These are phyloP conservation scores for Calliphora vomitoria DNA, from an alignment of 2,888 invertebrate genomes.

Conservation along the genomic window DNA sequence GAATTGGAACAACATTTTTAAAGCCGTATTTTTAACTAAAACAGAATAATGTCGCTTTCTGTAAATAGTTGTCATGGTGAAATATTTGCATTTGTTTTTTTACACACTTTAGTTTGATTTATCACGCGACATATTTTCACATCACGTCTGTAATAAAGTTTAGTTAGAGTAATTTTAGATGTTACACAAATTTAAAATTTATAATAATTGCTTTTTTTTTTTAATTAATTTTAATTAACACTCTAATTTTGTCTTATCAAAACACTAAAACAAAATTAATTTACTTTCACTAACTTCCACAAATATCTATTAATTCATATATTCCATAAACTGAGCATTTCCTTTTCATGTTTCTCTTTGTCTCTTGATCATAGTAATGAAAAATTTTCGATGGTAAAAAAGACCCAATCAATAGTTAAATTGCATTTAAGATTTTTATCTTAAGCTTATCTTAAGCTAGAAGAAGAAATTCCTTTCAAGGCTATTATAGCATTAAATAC, in stretches of 20 bases:
- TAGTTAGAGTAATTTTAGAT: too few species aligned
- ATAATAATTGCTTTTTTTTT: too few species aligned
- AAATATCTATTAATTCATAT: neutral
- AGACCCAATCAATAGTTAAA: conserved; percentile 39
- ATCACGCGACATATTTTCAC: too few species aligned
- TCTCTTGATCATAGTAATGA: conserved; percentile 37
- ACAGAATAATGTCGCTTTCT: too few species aligned
- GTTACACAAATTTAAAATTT: too few species aligned
- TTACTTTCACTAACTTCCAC: conserved; percentile 9
- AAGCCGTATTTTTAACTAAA: too few species aligned
- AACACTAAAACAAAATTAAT: neutral
- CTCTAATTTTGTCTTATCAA: neutral
- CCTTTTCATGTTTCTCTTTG: conserved; percentile 7
- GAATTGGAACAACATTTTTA: too few species aligned
- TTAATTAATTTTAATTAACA: fast-evolving
- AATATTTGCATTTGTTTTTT: too few species aligned
- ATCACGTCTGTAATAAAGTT: too few species aligned
- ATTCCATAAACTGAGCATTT: neutral
- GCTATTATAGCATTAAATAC: conserved; percentile 67
- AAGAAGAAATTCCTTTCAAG: conserved; percentile 69
- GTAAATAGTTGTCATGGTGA: too few species aligned
- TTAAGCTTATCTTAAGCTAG: neutral
- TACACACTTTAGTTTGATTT: too few species aligned
- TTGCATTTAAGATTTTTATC: conserved; percentile 54
- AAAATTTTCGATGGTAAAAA: conserved; percentile 11